phyloP scores from a whole-genome alignment of 2,113 vertebrate species.

The Fregetta grallaria region DNA sequence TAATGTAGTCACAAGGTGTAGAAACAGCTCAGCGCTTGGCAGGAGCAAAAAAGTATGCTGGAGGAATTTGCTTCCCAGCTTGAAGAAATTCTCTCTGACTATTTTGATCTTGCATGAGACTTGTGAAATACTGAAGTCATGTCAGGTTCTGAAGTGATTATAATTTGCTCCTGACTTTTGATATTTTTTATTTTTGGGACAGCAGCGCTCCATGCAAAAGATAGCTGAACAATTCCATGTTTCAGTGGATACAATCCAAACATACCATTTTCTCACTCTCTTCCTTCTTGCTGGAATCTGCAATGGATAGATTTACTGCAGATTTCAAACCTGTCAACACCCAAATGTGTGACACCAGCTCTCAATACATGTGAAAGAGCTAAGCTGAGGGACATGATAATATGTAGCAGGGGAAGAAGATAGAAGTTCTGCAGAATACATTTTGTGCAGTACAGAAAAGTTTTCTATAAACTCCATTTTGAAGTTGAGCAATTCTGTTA shows the following conservation, averaged over 20 bases:
- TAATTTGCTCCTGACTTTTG: not conserved
- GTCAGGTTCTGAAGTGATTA: not conserved
- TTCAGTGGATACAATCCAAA: not conserved
- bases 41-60: not conserved
- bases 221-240: not conserved
- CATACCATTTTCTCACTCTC: not conserved
- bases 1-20: not conserved
- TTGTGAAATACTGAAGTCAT: not conserved
- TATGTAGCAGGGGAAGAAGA: not conserved
- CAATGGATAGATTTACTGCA: not conserved
- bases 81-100: not conserved
- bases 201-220: not conserved
- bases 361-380: slow-evolving; percentile 38
- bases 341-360: slow-evolving; percentile 36
- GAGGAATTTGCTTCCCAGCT: not conserved
- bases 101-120: not conserved
- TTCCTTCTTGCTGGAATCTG: not conserved
- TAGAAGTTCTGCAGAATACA: not conserved
- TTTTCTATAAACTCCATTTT: slow-evolving; percentile 24
- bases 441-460: slow-evolving; percentile 5
- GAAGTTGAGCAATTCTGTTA: slow-evolving; percentile 10
- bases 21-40: not conserved
- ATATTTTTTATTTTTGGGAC: not conserved
- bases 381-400: slow-evolving; percentile 2
- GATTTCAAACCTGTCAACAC: slow-evolving; percentile 52